Evolutionary conservation across 2,888 invertebrate species (phyloP), one percentile per base, ranked within the genome.

Genomic region (Patella pellucida): DNA sequence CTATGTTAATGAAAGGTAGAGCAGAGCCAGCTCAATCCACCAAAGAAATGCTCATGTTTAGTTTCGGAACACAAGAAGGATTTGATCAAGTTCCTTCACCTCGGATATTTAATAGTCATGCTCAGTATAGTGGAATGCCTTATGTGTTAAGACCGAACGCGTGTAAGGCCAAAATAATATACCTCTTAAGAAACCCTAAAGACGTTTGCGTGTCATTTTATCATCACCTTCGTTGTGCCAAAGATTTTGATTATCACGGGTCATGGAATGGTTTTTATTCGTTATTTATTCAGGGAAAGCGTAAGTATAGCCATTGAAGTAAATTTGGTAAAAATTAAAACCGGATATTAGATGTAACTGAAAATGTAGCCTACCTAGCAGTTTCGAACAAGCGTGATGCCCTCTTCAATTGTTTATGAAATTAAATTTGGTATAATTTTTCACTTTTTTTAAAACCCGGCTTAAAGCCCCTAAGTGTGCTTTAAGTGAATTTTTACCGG

Each of bases 191-290:
- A 51, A 80, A 82, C 50, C 81, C 81, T 3, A 82, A 80, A 27
- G 81, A 82, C 67, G 68, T 80, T 3, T 76, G 78, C 14, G 78
- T 82, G 52, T 82, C 81, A 7, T 75, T 70, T 52, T 82, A 80
- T 54, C 68, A 82, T 27, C 79, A 78, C 50, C 19, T 67, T n/a
- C 52, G 56, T 12, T 69, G 76, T 3, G 72, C 80, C 23, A 41
- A 51, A 16, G 71, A 75, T 41, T 82, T 82, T 68, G 81, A 76
- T 14, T 84, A 84, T 54, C 69, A 77, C n/a, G 84, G 84, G 19
- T 73, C 75, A 27, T 84, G 81, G 78, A 76, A 81, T 41, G 69
- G 79, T 52, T 83, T 79, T 70, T 77, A 82, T 12, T 69, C 74
- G 1, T 52, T 83, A 31, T 84, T 84, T 71, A 9, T 81, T 19